Conservation (phyloP, 2,888 invertebrate species). For the Pemphredon lugubris region DNA sequence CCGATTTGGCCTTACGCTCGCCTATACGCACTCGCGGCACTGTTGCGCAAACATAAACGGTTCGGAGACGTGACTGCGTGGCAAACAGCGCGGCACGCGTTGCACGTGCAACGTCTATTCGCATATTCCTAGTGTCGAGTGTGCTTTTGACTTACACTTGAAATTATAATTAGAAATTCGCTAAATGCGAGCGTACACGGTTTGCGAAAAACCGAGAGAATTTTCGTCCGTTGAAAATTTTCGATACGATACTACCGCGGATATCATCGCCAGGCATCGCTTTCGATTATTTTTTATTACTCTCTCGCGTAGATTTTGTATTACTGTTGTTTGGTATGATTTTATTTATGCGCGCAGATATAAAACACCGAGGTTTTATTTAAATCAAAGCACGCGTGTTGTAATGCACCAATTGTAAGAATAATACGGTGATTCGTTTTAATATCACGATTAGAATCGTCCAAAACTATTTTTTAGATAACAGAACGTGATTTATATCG, state of each 20-base stretch:
- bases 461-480: too few species aligned
- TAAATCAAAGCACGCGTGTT: not conserved
- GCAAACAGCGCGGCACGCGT: slow-evolving; percentile 73
- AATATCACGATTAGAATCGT: too few species aligned
- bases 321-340: too few species aligned
- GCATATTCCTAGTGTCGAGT: slow-evolving; percentile 40
- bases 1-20: slow-evolving; percentile 57
- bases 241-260: too few species aligned
- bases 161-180: slow-evolving; percentile 71
- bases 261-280: too few species aligned
- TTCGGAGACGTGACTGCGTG: slow-evolving; percentile 75
- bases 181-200: not conserved
- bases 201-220: not conserved
- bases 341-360: too few species aligned
- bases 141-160: slow-evolving; percentile 63
- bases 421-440: not conserved
- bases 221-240: too few species aligned
- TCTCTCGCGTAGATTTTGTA: too few species aligned
- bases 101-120: slow-evolving; percentile 66
- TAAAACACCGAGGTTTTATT: too few species aligned
- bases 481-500: too few species aligned
- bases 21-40: slow-evolving; percentile 55
- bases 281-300: too few species aligned
- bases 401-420: not conserved
- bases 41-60: slow-evolving; percentile 70